Percentiles rank a stretch among this genome's conserved stretches.
phyloP scores from a whole-genome alignment of 2,113 vertebrate genomes.

The Platanista minor region DNA sequence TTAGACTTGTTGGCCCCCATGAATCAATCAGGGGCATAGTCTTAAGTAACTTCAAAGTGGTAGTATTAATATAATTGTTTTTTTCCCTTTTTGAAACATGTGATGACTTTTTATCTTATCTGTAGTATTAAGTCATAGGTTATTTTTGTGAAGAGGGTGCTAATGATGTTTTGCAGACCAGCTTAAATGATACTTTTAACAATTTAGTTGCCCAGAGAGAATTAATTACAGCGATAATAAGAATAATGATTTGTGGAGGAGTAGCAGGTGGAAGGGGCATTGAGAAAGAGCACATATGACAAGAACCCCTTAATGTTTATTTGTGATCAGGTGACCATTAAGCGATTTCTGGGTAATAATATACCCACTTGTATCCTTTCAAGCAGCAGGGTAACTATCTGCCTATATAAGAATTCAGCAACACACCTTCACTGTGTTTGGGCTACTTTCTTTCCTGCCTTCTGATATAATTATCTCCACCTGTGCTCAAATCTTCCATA shows the following conservation, averaged over 20 bases:
- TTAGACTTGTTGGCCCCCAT: not conserved
- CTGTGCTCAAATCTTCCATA: not conserved
- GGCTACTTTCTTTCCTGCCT: not conserved
- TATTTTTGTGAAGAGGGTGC: constrained; percentile 48
- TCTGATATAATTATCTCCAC: not conserved
- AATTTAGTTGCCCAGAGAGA: constrained; percentile 45
- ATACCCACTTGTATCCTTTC: not conserved
- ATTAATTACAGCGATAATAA: constrained; percentile 37
- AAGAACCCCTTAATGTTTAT: not conserved
- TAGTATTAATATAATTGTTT: constrained; percentile 38
- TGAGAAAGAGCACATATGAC: not conserved
- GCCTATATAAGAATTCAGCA: not conserved
- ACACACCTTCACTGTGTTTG: not conserved
- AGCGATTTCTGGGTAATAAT: not conserved
- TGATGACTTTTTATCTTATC: constrained; percentile 61
- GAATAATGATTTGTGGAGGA: not conserved
- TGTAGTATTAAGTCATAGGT: constrained; percentile 36
- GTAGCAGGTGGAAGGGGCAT: not conserved
- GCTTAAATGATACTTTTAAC: constrained; percentile 39
- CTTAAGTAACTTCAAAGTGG: not conserved
- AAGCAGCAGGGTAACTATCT: not conserved
- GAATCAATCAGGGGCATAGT: not conserved
- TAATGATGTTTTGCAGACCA: constrained; percentile 45
- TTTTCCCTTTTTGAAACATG: constrained; percentile 43
- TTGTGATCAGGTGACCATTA: not conserved